Evolutionary conservation across 1,140 invertebrate genomes (phyloP), one percentile per base, ranked within the genome.

Genomic region (Pseudomyrmex dendroicus): DNA sequence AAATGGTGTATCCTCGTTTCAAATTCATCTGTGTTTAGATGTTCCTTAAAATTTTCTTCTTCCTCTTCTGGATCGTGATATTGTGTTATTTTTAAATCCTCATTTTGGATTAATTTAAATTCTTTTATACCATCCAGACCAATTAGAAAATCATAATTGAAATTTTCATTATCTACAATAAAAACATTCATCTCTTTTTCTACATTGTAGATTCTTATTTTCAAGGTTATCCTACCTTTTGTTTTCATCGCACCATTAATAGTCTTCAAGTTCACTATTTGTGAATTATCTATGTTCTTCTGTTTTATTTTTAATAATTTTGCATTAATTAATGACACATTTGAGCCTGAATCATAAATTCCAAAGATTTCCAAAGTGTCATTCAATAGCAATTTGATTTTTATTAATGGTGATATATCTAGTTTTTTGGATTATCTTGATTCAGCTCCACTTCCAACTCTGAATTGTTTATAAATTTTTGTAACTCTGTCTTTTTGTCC

Each of bases 311-410:
- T 78, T 56, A 66, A n/a, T 73, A 78, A 48, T 64, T 59, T 87
- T 84, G 73, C 70, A 61, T 77, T 88, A 17, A 82, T 82, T 61
- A 86, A 15, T 52, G 82, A 88, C 9, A 88, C 72, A 61, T 88
- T 88, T 68, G 73, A 70, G 12, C 84, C 86, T 22, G 86, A 86
- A 17, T 86, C 84, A 82, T 88, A 86, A 54, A 82, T 52, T 10
- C 57, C 84, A 25, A 67, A 44, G 15, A 72, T 73, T 73, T 59
- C 46, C 12, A 67, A 64, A 35, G 57, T 78, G n/a, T 77, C 57
- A 61, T 88, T 83, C 48, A 84, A 20, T 25, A 48, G 15, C 57
- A 88, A 56, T 56, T 73, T 82, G 17, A 88, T 10, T 78, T 63
- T 77, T 17, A 88, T 88, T 76, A 88, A 83, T 82, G 84, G 84